Evolutionary conservation across 2,888 invertebrate genomes (phyloP), one percentile per base, ranked within the genome.

Genomic region (Trichopria drosophilae): DNA sequence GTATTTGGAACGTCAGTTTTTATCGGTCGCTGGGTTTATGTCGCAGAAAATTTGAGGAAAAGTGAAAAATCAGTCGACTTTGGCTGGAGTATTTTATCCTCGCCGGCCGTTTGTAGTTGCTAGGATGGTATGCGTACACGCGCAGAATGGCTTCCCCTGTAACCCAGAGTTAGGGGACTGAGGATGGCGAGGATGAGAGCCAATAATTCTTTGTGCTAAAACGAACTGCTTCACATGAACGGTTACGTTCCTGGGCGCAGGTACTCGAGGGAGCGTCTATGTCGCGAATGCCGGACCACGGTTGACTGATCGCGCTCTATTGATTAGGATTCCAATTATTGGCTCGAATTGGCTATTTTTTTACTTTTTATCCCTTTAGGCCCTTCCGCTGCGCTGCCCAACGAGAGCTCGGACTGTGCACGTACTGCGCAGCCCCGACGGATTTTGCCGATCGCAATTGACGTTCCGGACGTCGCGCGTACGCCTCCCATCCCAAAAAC

Each of bases 261-360:
- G 35, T 22, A 26, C 32, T 26, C 36, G 15, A 12, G 40, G 44
- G 31, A 36, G 19, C 22, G 39, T 41, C 52, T 51, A n/a, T n/a
- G 29, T 39, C 43, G 46, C 23, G 3, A 23, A 41, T 44, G 52
- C 47, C 57, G 55, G 62, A n/a, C n/a, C 54, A 62, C 56, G 62
- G 59, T 57, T 63, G 65, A 64, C 60, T 62, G 67, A 69, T 68
- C 65, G 62, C 64, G 51, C 55, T 63, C 65, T 61, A 67, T 70
- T 69, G 69, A 70, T 72, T 71, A 71, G 66, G 60, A 69, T 68
- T 70, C 64, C 70, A 71, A 73, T 72, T 70, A 71, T 70, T 66
- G 69, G 63, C 57, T 60, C 53, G 49, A 63, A 63, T 63, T 60
- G 63, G 41, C 59, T 59, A 55, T 62, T 61, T 55, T 50, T 59